These are phyloP conservation scores for Chlorocebus sabaeus DNA, from an alignment of 2,113 vertebrate genomes.

Conservation along the genomic window DNA sequence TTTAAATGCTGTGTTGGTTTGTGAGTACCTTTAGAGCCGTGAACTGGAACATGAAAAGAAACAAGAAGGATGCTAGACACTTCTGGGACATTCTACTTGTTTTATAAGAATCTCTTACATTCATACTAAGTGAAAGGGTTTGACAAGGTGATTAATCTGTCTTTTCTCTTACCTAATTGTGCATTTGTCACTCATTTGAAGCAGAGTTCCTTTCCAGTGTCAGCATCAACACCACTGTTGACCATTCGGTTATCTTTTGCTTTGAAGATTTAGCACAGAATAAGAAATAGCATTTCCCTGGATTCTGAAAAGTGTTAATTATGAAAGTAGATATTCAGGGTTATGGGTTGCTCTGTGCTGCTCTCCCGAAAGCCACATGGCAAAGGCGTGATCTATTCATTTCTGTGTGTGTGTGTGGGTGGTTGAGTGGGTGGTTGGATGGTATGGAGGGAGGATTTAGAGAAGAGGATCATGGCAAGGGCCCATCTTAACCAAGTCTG, in stretches of 20 bases:
- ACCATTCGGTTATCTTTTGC: neutral
- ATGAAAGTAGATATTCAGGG: neutral
- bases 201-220: neutral
- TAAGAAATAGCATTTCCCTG: neutral
- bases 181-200: neutral
- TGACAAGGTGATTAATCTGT: constrained; percentile 34
- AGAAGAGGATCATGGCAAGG: neutral
- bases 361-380: neutral
- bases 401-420: neutral
- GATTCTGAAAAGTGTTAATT: neutral
- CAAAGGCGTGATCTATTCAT: neutral
- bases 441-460: neutral
- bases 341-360: neutral
- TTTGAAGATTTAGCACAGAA: neutral
- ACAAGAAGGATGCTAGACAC: neutral
- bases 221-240: neutral
- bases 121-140: neutral
- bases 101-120: constrained; percentile 28
- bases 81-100: constrained; percentile 20
- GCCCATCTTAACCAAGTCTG: neutral
- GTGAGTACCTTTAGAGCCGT: neutral
- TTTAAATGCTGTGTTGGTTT: neutral
- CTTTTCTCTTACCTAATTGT: constrained; percentile 9
- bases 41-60: neutral
- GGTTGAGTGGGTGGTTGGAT: neutral